A percentile compares a stretch with the other conserved stretches of the same genome.
Conservation (phyloP, 1,140 invertebrate genomes). For the Leptopilina clavipes region DNA sequence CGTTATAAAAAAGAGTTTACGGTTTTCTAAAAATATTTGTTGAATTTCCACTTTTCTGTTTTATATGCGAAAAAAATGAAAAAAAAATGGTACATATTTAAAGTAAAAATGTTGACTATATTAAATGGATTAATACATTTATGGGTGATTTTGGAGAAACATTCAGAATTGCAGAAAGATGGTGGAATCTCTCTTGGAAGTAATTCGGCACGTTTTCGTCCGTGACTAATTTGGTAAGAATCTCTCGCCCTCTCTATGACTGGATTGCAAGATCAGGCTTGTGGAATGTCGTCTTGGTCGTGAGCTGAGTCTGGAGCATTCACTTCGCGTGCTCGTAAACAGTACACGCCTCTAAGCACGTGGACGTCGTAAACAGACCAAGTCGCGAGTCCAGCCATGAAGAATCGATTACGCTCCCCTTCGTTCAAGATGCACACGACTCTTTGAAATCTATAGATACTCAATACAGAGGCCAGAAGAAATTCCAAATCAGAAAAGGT, state of each 20-base stretch:
- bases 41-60: no score
- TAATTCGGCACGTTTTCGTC: conserved; percentile 51
- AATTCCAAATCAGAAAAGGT: no score
- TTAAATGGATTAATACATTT: no score
- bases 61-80: no score
- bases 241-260: conserved; percentile 48
- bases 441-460: conserved; percentile 45
- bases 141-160: no score
- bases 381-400: conserved; percentile 45
- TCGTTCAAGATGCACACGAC: background rate
- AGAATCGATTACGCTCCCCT: conserved; percentile 48
- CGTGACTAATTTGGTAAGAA: conserved; percentile 57
- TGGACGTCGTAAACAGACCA: conserved; percentile 49
- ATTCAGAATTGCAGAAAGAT: conserved; percentile 19
- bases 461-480: conserved; percentile 40
- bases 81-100: no score
- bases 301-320: conserved; percentile 48
- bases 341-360: conserved; percentile 52
- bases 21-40: no score
- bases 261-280: conserved; percentile 52
- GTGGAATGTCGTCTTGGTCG: conserved; percentile 53
- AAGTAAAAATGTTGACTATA: no score
- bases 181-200: conserved; percentile 40
- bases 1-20: no score
- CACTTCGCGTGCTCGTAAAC: conserved; percentile 44